Base-by-base conservation (phyloP, 2,113 vertebrate genomes). In the Verasper variegatus region DNA sequence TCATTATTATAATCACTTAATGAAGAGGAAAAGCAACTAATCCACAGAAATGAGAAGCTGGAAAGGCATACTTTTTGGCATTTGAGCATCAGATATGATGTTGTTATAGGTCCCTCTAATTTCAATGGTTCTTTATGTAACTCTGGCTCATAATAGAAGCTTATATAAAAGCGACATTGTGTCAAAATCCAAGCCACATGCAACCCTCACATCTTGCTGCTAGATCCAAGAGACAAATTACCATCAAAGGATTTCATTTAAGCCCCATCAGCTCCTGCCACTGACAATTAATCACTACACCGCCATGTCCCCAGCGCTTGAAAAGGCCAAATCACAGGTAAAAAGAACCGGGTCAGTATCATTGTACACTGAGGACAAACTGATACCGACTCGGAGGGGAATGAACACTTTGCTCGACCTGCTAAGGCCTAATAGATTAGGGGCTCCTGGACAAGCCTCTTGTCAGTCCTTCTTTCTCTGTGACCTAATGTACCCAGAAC, bases 401-500 rank as follows among this genome's bases (percentile, higher is more conserved):
- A 78, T 83, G 56, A 82, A 80, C 82, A 81, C 65, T 76, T 82
- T 81, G 55, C 27, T 70, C 60, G 58, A 71, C 64, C 67, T 82
- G 88, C 52, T 90, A 88, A 83, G 74, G 70, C 56, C 73, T 73
- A 78, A 77, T 87, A 82, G 64, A 87, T 88, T 76, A 88, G 83
- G 82, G 86, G 71, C 76, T 76, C 58, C 59, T 76, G 65, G 65
- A 71, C 68, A 74, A 74, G 72, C 74, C 78, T 63, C 68, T 40
- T 74, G 72, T 81, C 79, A 81, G 80, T 81, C 79, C 73, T 59
- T 80, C 54, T 60, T 81, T 68, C 78, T 82, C 77, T 18, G 71
- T 90, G 90, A 91, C 86, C 84, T 82, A 74, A 88, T 83, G 86
- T 90, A 64, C 83, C 78, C 65, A 83, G 76, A 93, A 88, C 88